phyloP scores from a whole-genome alignment of 2,113 vertebrate species.

The Syngnathoides biaculeatus region DNA sequence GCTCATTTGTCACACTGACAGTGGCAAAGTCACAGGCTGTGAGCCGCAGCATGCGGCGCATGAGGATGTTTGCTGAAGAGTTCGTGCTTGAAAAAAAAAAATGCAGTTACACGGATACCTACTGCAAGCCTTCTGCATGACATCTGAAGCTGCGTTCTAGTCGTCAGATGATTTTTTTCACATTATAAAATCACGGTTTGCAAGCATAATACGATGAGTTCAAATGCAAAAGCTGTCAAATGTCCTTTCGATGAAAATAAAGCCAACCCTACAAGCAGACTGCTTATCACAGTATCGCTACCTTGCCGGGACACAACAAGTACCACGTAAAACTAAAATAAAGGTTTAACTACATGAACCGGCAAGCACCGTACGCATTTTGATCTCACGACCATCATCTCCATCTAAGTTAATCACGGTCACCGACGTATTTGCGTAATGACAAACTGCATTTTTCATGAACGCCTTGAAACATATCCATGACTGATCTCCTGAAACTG shows the following conservation, averaged over 20 bases:
- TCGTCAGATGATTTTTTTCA: not conserved
- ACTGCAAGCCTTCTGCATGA: not conserved
- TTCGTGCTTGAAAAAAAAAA: not conserved
- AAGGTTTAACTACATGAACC: too few relatives aligned
- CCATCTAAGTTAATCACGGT: too few relatives aligned
- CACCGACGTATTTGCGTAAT: too few relatives aligned
- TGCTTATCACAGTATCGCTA: not conserved
- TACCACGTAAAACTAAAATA: not conserved
- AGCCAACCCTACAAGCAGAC: too few relatives aligned
- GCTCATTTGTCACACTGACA: constrained; percentile 7
- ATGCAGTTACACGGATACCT: not conserved
- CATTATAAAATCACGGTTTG: not conserved
- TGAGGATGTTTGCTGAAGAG: constrained; percentile 8
- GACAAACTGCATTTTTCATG: too few relatives aligned
- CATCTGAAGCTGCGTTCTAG: not conserved
- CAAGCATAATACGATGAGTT: not conserved
- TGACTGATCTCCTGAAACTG: too few relatives aligned
- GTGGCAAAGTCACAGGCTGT: not conserved
- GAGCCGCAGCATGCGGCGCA: not conserved
- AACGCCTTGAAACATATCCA: too few relatives aligned
- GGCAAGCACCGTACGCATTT: too few relatives aligned
- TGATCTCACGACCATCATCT: too few relatives aligned
- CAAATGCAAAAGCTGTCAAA: too few relatives aligned
- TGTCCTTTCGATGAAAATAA: too few relatives aligned
- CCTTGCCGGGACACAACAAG: not conserved